Evolutionary conservation across 2,113 vertebrate genomes (phyloP), one percentile per base, ranked within the genome.

Genomic region (Gadus chalcogrammus): DNA sequence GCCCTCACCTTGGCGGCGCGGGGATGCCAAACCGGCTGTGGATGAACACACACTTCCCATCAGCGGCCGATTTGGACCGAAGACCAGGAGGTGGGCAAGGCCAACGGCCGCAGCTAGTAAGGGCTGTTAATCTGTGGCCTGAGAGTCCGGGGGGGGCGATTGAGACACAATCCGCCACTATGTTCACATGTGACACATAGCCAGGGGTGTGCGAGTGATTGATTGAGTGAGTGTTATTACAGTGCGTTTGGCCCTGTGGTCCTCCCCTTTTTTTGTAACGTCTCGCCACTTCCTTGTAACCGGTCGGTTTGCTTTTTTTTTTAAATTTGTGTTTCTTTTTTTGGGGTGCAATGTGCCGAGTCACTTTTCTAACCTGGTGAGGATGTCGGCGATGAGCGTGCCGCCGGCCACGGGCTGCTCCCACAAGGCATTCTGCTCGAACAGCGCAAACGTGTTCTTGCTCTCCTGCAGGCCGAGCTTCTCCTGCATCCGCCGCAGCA

Each of bases 361-460:
- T 93, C 91, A 91, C 89, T 92, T 94, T 92, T 93, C 93, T 90
- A 94, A 98, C 93, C 94, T 96, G 91, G 95, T 96, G 85, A 98
- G 93, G 88, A 95, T 88, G 76, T 99, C 95, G 8, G 95, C 97
- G 65, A 98, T 90, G 84, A 97, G 90, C 55, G 93, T 91, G 72
- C 90, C 74, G 52, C 93, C 93, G n/a, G 91, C 87, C 31, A 96
- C 86, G 0, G 93, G 91, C 87, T 93, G 92, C 91, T 96, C 95
- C 87, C 93, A 92, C 73, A 92, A 82, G 68, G 89, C 88, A 8
- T 91, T 94, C 86, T 95, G 95, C 87, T 98, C 93, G 0, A 94
- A 97, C 82, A 99, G 91, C 0, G 95, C 93, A 68, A 99, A 97
- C 0, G 93, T 91, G 79, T 97, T 96, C 70, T 87, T 94, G 88